Evolutionary conservation across 2,113 vertebrate genomes (phyloP).

Genomic region (Noturus placidus): DNA sequence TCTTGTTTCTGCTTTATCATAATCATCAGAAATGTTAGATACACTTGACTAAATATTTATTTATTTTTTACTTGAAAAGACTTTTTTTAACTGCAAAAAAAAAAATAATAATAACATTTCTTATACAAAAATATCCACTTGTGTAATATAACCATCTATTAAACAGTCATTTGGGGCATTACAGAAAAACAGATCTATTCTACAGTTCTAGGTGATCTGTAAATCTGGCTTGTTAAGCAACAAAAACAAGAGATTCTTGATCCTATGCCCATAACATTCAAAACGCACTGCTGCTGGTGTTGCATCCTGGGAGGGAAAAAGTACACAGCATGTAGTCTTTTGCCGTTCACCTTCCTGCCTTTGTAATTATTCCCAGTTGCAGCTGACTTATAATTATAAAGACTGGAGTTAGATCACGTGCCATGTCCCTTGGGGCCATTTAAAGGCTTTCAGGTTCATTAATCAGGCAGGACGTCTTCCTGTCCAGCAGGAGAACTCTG

Average conservation of each 20-base stretch:
- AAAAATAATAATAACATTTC: background rate
- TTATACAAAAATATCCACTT: background rate
- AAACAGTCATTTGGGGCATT: background rate
- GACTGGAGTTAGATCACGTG: background rate
- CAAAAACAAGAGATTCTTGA: background rate
- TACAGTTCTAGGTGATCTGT: too few relatives aligned
- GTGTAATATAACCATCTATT: background rate
- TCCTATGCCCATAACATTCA: background rate
- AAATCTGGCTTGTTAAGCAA: background rate
- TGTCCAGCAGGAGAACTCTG: conserved; percentile 35
- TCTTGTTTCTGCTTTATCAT: background rate
- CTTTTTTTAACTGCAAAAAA: background rate
- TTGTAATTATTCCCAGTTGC: background rate
- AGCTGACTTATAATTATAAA: conserved; percentile 1
- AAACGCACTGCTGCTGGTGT: background rate
- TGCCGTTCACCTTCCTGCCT: background rate
- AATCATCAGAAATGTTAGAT: background rate
- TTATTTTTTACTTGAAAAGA: background rate
- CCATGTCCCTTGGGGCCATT: conserved; percentile 11
- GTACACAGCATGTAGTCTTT: background rate
- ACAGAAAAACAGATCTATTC: background rate
- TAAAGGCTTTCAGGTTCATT: conserved; percentile 21
- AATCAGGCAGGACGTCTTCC: conserved; percentile 20
- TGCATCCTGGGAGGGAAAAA: background rate
- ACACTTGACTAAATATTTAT: too few relatives aligned